Evolutionary conservation across 2,113 vertebrate genomes (phyloP), one percentile per base, ranked within the genome.

Genomic region (Rhinichthys klamathensis): DNA sequence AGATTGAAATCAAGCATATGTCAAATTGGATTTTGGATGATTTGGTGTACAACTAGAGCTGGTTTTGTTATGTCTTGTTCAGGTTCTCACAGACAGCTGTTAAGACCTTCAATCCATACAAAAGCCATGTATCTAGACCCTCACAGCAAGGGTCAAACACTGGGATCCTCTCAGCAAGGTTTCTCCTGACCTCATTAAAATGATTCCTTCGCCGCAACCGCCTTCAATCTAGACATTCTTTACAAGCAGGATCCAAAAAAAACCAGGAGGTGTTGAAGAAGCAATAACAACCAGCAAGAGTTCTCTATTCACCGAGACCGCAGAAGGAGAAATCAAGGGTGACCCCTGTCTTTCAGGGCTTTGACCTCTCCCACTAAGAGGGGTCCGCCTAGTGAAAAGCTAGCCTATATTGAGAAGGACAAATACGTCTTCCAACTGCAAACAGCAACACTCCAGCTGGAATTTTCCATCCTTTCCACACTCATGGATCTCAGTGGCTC

Each of bases 381-480:
- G 77, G 65, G 32, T 78, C 51, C 44, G 54, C 30, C 79, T 21
- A 44, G 77, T 86, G 61, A 86, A 82, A 70, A 6, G 30, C 35
- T 81, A 30, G 30, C 30, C 30, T 30, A 61, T 74, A 63, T 65
- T 78, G 75, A 77, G 30, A 41, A 61, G 63, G 44, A 63, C 65
- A 83, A 79, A 87, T 78, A 85, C 12, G 10, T 41, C 61, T 35
- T 51, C 76, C 70, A n/a, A 73, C 32, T 35, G 70, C 83, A 87
- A 87, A 86, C 78, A 89, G 85, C n/a, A 67, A 51, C 38, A 32
- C 72, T 81, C 21, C 25, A 35, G 25, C 54, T 85, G 83, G 85
- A 89, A 86, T 89, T 72, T 85, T 75, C 72, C 85, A 82, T 77
- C 25, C 77, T 46, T 87, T 84, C 63, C 72, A 82, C 56, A 85